These are phyloP conservation scores for Neotragus pygmaeus DNA, from an alignment of 2,113 vertebrate genomes.

Conservation along the genomic window DNA sequence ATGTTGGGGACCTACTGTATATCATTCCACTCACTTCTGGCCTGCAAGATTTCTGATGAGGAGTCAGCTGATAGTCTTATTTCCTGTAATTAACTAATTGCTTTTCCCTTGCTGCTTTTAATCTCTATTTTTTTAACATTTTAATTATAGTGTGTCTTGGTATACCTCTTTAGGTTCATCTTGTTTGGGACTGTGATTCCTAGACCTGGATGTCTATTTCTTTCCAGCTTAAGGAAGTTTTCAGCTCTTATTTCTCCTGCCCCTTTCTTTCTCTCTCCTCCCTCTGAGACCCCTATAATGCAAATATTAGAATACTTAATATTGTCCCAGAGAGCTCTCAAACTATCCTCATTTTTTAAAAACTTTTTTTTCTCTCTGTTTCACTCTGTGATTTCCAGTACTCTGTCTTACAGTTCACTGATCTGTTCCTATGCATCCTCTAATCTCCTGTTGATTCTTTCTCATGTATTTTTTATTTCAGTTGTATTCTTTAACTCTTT, in stretches of 20 bases:
- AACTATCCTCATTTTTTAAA: not conserved
- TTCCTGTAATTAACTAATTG: not conserved
- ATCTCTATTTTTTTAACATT: not conserved
- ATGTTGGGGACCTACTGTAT: not conserved
- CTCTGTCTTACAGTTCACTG: not conserved
- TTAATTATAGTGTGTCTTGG: not conserved
- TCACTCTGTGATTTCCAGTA: not conserved
- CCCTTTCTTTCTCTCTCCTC: not conserved
- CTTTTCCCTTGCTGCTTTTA: not conserved
- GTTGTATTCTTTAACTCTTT: not conserved
- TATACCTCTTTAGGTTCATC: not conserved
- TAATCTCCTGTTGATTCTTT: not conserved
- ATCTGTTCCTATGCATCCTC: not conserved
- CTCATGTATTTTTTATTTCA: not conserved
- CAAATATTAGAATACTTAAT: not conserved
- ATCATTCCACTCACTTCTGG: not conserved
- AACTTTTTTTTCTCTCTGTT: not conserved
- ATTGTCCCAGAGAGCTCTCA: not conserved
- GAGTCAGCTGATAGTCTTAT: not conserved
- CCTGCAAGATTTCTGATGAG: not conserved
- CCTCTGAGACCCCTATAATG: not conserved
- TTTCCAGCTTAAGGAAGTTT: not conserved
- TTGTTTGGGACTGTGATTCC: not conserved
- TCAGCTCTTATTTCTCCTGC: not conserved
- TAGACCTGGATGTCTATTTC: not conserved